Base-by-base conservation (phyloP, 2,888 invertebrate species). In the Ptilodon capucinus region DNA sequence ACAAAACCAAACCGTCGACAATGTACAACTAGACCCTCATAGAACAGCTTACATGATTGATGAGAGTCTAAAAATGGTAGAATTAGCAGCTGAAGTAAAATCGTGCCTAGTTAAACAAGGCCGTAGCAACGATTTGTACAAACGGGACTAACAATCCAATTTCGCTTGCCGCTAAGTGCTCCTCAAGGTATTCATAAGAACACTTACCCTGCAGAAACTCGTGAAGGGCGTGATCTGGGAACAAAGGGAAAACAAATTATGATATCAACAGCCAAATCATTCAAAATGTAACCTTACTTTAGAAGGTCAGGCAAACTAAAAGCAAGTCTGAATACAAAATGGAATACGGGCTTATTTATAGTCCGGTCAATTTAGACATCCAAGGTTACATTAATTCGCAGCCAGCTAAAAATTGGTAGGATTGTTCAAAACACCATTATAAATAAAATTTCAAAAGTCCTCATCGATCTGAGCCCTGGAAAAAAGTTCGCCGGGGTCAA, bases 191-290 rank as follows among this genome's bases (percentile, higher is more conserved):
- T 38, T 19, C 38, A 13, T 19, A 38, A 38, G 17, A 38, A 38
- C 14, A 93, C 95, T 94, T 85, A 96, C 96, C 93, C 95, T 92
- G 86, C 96, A 97, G 81, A 97, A 97, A 78, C 96, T 96, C 58
- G 96, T 97, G 56, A 95, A 95, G 57, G 96, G 93, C 39, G 97
- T 96, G 71, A 97, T 96, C 95, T 96, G 94, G 54, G 93, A 94
- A 81, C 84, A 80, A 86, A 81, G 75, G 39, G 19, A 40, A 28
- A 14, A 41, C 34, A 39, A 17, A 47, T 19, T 32, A 32, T 28
- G 0, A 28, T n/a, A 28, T n/a, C 28, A n/a, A 28, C 11, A 28
- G 11, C 28, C 11, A 28, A 28, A 28, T 28, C 28, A 21, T 28
- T 3, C 11, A 28, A 4, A n/a, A 6, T 21, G 4, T 8, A 28